A percentile compares a stretch with the other conserved stretches of the same genome.
phyloP scores from a whole-genome alignment of 2,113 vertebrate species.

The Notothenia rossii region DNA sequence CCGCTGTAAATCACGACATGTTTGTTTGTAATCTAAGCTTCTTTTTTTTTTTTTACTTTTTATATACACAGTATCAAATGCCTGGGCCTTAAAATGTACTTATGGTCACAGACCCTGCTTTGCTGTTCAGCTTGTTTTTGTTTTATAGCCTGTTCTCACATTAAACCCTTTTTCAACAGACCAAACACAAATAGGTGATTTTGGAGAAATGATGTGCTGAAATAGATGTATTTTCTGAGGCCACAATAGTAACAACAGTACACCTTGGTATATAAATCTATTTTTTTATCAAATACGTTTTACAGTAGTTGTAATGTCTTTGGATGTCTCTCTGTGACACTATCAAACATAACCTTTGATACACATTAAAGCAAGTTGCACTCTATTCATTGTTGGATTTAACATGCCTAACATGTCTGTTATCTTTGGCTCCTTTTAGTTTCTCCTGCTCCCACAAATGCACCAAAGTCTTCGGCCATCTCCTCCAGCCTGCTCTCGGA shows the following conservation, averaged over 20 bases:
- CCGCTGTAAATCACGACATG: background rate
- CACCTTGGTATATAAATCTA: too few species aligned
- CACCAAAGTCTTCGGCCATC: conserved; percentile 79
- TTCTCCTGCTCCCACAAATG: conserved; percentile 54
- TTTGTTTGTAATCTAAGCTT: background rate
- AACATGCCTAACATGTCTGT: background rate
- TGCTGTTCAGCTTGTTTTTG: too few species aligned
- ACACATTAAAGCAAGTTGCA: too few species aligned
- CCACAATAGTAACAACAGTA: too few species aligned
- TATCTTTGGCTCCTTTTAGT: conserved; percentile 38
- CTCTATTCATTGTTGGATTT: too few species aligned
- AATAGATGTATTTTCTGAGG: too few species aligned
- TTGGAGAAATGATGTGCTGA: too few species aligned
- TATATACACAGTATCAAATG: background rate
- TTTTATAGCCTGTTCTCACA: background rate
- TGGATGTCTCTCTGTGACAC: background rate
- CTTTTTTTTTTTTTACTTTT: too few species aligned
- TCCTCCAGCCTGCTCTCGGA: conserved; percentile 89
- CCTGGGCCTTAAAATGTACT: background rate
- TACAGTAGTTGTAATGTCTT: too few species aligned
- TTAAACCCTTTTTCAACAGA: background rate
- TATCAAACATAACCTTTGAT: background rate
- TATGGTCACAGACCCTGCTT: too few species aligned
- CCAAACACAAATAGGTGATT: background rate
- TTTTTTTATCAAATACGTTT: too few species aligned